These are phyloP conservation scores for Anolis carolinensis DNA, from an alignment of 2,113 vertebrate species.

Conservation along the genomic window DNA sequence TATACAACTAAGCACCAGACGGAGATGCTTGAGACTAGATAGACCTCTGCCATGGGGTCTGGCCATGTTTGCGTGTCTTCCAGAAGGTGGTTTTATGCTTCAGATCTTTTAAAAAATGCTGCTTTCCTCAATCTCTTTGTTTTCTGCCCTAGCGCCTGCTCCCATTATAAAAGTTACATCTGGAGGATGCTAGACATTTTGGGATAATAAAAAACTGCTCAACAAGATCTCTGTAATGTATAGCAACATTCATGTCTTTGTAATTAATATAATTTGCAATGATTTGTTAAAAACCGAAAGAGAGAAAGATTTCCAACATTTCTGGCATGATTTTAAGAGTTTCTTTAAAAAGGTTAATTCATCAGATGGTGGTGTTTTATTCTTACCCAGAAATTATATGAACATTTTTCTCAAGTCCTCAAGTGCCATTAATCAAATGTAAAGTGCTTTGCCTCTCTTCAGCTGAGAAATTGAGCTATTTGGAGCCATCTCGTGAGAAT, in stretches of 20 bases:
- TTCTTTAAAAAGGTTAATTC: conserved; percentile 59
- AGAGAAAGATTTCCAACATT: not conserved
- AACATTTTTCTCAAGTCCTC: conserved; percentile 38
- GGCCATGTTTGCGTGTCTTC: not conserved
- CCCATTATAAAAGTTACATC: conserved; percentile 19
- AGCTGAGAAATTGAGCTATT: conserved; percentile 63
- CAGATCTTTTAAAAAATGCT: not conserved
- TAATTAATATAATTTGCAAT: conserved; percentile 43
- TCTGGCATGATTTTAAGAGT: conserved; percentile 53
- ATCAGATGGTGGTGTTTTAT: conserved; percentile 50
- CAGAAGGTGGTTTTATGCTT: not conserved
- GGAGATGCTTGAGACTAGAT: not conserved
- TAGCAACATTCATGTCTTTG: conserved; percentile 12
- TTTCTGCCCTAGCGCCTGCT: not conserved
- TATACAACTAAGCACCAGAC: no score
- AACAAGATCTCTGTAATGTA: conserved; percentile 60
- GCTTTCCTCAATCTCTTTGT: not conserved
- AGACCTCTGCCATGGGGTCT: not conserved
- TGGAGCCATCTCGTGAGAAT: conserved; percentile 57
- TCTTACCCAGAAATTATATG: conserved; percentile 39
- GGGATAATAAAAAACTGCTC: conserved; percentile 47
- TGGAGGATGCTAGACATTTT: conserved; percentile 50
- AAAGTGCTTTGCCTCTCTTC: conserved; percentile 51
- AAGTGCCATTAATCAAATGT: conserved; percentile 63
- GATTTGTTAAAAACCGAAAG: conserved; percentile 8